phyloP scores from a whole-genome alignment of 2,113 vertebrate species.

The Cyprinodon tularosa region DNA sequence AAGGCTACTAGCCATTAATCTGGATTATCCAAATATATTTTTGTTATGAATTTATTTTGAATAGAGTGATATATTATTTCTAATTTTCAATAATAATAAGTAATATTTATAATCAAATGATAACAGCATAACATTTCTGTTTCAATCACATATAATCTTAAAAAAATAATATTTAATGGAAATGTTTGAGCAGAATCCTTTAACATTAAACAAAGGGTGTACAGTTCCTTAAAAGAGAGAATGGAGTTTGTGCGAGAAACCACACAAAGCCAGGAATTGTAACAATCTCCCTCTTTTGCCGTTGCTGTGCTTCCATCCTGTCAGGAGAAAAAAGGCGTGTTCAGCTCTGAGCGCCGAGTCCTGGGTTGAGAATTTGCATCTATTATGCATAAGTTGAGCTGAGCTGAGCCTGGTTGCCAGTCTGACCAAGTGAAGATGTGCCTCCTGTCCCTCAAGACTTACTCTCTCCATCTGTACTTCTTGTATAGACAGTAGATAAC shows the following conservation, averaged over 20 bases:
- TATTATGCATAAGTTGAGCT: slow-evolving; percentile 60
- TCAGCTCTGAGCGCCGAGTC: slow-evolving; percentile 27
- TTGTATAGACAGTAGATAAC: slow-evolving; percentile 45
- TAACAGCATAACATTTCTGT: no score
- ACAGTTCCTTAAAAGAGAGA: not conserved
- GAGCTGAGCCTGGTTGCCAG: slow-evolving; percentile 37
- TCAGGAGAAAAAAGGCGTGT: slow-evolving; percentile 17
- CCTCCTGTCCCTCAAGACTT: slow-evolving; percentile 51
- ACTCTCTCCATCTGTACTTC: slow-evolving; percentile 43
- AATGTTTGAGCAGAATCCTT: not conserved
- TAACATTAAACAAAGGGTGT: not conserved
- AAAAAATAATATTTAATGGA: not conserved
- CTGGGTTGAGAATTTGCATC: slow-evolving; percentile 53
- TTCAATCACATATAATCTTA: not conserved
- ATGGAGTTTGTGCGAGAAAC: not conserved
- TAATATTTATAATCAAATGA: no score
- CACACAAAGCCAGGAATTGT: slow-evolving; percentile 14
- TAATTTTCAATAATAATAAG: no score
- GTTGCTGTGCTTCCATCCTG: not conserved
- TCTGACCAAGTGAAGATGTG: slow-evolving; percentile 55
- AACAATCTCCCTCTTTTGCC: slow-evolving; percentile 35
- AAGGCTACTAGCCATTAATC: no score
- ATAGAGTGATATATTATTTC: no score
- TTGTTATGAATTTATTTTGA: no score
- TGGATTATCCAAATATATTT: no score